Percentiles rank a stretch among this genome's conserved stretches.
Conservation (phyloP, 2,797 vertebrate species). For the Enteromius treurensis region DNA sequence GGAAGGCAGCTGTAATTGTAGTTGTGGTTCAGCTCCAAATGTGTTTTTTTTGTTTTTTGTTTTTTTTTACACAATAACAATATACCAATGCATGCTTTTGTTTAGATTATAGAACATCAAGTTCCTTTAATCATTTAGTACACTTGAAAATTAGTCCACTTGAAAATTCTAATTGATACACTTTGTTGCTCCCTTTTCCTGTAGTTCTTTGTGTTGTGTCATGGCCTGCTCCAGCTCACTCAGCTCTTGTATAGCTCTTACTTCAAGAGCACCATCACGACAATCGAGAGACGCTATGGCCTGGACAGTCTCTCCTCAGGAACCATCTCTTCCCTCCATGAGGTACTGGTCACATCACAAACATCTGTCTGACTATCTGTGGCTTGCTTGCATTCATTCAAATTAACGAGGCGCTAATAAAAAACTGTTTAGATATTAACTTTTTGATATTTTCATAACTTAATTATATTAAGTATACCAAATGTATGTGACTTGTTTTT, state of each 20-base stretch:
- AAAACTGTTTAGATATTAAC: not conserved
- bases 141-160: not conserved
- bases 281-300: slow-evolving; percentile 95
- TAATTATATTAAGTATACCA: too few species aligned
- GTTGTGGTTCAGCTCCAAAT: not conserved
- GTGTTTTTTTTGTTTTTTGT: not conserved
- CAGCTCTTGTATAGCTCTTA: slow-evolving; percentile 94
- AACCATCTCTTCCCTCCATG: slow-evolving; percentile 93
- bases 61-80: not conserved
- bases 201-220: slow-evolving; percentile 93
- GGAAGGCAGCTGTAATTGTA: not conserved
- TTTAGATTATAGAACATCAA: slow-evolving; percentile 13
- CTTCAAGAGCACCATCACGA: slow-evolving; percentile 97
- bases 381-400: not conserved
- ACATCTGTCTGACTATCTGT: not conserved
- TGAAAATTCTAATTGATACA: not conserved
- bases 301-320: slow-evolving; percentile 94
- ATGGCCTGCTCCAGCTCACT: slow-evolving; percentile 90
- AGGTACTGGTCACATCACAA: slow-evolving; percentile 75
- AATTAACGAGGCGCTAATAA: not conserved
- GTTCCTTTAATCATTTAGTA: not conserved
- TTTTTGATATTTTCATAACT: not conserved
- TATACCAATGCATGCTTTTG: not conserved
- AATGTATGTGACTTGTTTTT: slow-evolving; percentile 21
- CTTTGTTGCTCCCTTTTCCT: not conserved